phyloP scores from a whole-genome alignment of 2,797 vertebrate species.

The Chiloscyllium punctatum region DNA sequence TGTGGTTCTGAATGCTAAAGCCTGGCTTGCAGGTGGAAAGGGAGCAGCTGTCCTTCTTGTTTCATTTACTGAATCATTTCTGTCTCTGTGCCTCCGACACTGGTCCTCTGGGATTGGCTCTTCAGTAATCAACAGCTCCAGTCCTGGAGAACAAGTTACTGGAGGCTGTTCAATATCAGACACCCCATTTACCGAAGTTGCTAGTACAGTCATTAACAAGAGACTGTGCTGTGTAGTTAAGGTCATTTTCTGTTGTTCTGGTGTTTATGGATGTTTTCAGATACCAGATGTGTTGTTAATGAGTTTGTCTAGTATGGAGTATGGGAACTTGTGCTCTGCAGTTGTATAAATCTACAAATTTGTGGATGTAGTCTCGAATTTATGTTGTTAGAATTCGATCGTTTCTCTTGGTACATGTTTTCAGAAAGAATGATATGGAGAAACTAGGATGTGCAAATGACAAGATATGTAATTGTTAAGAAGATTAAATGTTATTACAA shows the following conservation, averaged over 20 bases:
- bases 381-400: not conserved
- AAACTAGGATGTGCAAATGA: not conserved
- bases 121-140: constrained; percentile 20
- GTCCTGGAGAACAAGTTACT: not conserved
- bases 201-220: constrained; percentile 12
- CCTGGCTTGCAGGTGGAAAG: not conserved
- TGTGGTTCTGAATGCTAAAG: constrained; percentile 20
- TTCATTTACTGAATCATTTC: constrained; percentile 22
- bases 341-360: constrained; percentile 2
- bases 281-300: constrained; percentile 5
- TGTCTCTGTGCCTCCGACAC: constrained; percentile 9
- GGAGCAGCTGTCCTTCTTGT: constrained; percentile 9
- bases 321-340: not conserved
- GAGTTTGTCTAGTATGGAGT: not conserved
- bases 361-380: too few relatives aligned
- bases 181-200: constrained; percentile 25
- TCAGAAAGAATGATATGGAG: not conserved
- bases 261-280: not conserved
- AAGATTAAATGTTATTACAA: too few relatives aligned
- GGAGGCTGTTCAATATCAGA: not conserved
- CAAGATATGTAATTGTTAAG: not conserved
- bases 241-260: constrained; percentile 24
- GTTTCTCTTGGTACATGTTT: not conserved
- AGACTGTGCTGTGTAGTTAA: not conserved
- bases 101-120: not conserved